Evolutionary conservation across 1,140 invertebrate species (phyloP), one percentile per base, ranked within the genome.

Genomic region (Neoseiulus cucumeris): DNA sequence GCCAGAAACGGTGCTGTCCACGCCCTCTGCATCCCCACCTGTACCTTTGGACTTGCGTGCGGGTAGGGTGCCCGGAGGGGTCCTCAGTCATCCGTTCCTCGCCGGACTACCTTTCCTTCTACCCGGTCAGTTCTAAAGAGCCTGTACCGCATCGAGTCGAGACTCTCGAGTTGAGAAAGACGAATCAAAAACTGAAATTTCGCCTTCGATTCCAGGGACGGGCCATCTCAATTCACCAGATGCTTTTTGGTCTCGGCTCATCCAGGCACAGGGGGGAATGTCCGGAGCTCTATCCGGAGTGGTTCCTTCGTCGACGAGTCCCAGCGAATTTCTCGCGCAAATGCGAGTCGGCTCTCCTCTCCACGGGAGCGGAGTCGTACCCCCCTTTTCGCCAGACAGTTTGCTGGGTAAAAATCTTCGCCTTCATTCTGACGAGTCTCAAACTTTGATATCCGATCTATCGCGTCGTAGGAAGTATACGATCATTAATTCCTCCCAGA

Each of bases 321-420:
- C 51, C n/a, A 59, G 51, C 51, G 51, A 59, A 20, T 29, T 59
- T 17, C 51, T 59, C 51, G 51, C 51, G 14, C 51, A 59, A 59
- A 59, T 59, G 51, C 25, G 51, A 59, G 33, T 33, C 22, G 33
- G 51, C 22, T 59, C 51, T 25, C 51, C 51, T 29, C 33, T 59
- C 25, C 51, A 59, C 51, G 51, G 51, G 17, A 59, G 51, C 51
- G 51, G 51, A 2, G 17, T 59, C 22, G 14, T 59, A 5, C 51
- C 51, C 22, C 51, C 51, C 22, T 59, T 59, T 59, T 59, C 51
- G 22, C 51, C 51, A 17, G 51, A 59, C 22, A 59, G 51, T 33
- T 25, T 59, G 17, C 51, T 59, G 22, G 51, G 51, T 59, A 17
- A 9, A 14, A 12, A 44, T n/a, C 12, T 44, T 44, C n/a, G 28